Base-by-base conservation (phyloP, 2,888 invertebrate species). In the Pogonocherus hispidulus region DNA sequence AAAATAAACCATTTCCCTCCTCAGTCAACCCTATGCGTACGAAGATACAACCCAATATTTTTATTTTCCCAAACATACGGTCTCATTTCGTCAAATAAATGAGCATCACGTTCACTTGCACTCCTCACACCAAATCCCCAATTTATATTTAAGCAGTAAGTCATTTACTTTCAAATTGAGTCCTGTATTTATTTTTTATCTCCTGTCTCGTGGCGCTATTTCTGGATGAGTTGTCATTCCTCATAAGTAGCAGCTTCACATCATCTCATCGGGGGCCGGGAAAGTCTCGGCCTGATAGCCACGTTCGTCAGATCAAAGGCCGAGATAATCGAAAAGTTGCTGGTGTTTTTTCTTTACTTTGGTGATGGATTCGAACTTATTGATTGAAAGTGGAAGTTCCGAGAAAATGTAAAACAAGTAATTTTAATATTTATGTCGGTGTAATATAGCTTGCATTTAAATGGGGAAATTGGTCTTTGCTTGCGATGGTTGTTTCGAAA, bases 141-240 rank as follows among this genome's bases (percentile, higher is more conserved):
- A 81, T 82, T 78, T 81, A 82, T 81, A 81, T 81, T 79, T 78
- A 79, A 80, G 78, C 49, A 56, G 70, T 75, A 80, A 79, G 79
- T 81, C 79, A 82, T 82, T 81, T 82, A 79, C 77, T 80, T 81
- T 77, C 78, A 79, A 81, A 81, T 82, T 78, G 80, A 74, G 77
- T 78, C 80, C 73, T 77, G 78, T 79, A 80, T 79, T 80, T 80
- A 79, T 77, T 79, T 79, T 75, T 78, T 79, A 71, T 72, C 64
- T 72, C 63, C 64, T 66, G 63, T 66, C 57, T 46, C 11, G 41
- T 32, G 27, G 32, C 54, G 41, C 32, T 63, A 55, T 55, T 59
- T 51, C 52, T 55, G 49, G 66, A 69, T 69, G 66, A 63, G 63
- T 69, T 69, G 65, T 69, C 69, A 51, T 65, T 65, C 65, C 69